phyloP scores from a whole-genome alignment of 1,140 invertebrate genomes.

The Anastatus disparis region DNA sequence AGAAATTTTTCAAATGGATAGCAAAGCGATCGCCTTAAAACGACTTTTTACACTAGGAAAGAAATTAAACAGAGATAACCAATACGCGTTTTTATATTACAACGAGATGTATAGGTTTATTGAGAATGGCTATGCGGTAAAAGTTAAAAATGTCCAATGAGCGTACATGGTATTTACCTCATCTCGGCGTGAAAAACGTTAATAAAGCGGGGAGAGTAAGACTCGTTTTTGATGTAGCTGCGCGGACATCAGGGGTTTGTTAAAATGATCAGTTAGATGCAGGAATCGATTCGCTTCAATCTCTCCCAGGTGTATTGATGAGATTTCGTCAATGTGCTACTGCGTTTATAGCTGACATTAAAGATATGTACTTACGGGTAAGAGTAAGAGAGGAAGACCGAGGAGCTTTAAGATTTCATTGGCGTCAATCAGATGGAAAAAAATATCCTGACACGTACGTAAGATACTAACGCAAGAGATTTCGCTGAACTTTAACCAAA shows the following conservation, averaged over 20 bases:
- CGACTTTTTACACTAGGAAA: conserved; percentile 20
- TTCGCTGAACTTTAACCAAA: background rate
- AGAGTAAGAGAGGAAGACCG: background rate
- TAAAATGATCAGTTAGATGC: conserved; percentile 41
- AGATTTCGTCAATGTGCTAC: background rate
- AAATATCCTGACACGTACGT: background rate
- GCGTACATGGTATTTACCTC: conserved; percentile 16
- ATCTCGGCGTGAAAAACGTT: conserved; percentile 48
- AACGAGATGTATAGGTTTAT: conserved; percentile 39
- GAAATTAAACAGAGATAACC: conserved; percentile 7
- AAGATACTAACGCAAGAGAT: background rate
- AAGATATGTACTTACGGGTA: background rate
- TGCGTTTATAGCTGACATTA: background rate
- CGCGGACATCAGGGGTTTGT: conserved; percentile 23
- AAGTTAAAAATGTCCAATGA: background rate
- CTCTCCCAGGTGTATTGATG: background rate
- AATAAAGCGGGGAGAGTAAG: conserved; percentile 48
- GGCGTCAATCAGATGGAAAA: background rate
- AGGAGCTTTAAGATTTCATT: background rate
- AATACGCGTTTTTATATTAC: conserved; percentile 20
- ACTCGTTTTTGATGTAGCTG: conserved; percentile 49
- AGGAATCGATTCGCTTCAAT: background rate
- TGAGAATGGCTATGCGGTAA: conserved; percentile 37
- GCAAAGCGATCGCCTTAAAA: background rate
- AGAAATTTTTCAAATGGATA: too few species aligned